Base-by-base conservation (phyloP, 2,888 invertebrate genomes). In the Agrochola lychnidis region DNA sequence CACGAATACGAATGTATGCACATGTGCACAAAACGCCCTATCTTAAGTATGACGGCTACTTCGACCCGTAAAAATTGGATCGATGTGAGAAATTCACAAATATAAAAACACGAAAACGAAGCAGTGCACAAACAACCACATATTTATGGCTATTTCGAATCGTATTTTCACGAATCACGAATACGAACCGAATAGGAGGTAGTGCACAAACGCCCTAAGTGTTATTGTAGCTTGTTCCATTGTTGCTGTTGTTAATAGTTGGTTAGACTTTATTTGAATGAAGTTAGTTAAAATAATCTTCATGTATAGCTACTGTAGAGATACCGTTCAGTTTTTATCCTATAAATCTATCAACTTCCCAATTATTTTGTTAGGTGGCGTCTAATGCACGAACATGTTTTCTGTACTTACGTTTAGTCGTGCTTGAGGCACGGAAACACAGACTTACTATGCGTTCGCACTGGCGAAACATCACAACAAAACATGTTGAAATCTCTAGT, bases 171-270 rank as follows among this genome's bases (percentile, higher is more conserved):
- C 45, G 42, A 42, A 42, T 51, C 48, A 48, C 48, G 19, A 51
- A 51, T 51, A 51, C 51, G 51, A 48, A 48, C 16, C 48, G 51
- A 51, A 51, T 51, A 51, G 19, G 19, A 51, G 51, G 51, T 51
- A 19, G 19, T 19, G 51, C 6, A 19, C 19, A 48, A 48, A 48
- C 51, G 51, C 51, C 19, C 19, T 19, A 51, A 22, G 30, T 56
- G 14, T 19, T 53, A 36, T 48, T 56, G 7, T 57, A 73, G 22
- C 22, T 80, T 45, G 30, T 74, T 40, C 3, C 53, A 71, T 5
- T 30, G 36, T 36, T 36, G 4, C 36, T 4, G 36, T 36, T 36
- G 36, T 36, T 36, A 36, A 5, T 30, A 66, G 12, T 48, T 22
- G 2, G 2, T 4, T 30, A 30, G 57, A 57, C 25, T 25, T 57